A percentile compares a stretch with the other conserved stretches of the same genome.
Conservation (phyloP, 2,797 vertebrate genomes). For the Periparus ater region DNA sequence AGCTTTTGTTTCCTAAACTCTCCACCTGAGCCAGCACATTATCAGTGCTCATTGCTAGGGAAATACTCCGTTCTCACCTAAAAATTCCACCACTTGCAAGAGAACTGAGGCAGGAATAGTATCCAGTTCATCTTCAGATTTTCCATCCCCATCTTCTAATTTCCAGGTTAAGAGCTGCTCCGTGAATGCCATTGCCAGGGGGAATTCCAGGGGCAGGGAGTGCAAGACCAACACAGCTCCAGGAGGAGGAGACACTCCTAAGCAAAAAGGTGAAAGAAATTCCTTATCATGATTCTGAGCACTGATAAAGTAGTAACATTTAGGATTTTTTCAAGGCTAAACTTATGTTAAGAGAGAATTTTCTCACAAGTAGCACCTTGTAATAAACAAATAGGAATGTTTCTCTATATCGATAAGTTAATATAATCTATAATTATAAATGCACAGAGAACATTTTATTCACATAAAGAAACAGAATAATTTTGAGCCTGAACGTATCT, state of each 20-base stretch:
- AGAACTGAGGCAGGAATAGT: slow-evolving; percentile 90
- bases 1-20: not conserved
- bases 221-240: slow-evolving; percentile 92
- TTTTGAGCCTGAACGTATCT: not conserved
- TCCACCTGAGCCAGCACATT: not conserved
- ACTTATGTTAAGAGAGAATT: not conserved
- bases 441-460: not conserved
- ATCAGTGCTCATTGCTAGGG: not conserved
- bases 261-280: not conserved
- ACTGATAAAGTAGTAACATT: not conserved
- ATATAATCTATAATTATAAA: not conserved
- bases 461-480: not conserved
- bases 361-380: not conserved
- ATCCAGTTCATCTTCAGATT: slow-evolving; percentile 90
- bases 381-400: not conserved
- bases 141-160: slow-evolving; percentile 82
- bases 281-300: not conserved
- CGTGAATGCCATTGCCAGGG: slow-evolving; percentile 93
- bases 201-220: slow-evolving; percentile 96
- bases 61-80: slow-evolving; percentile 79
- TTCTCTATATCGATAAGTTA: not conserved
- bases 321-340: not conserved
- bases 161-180: slow-evolving; percentile 96
- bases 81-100: slow-evolving; percentile 92
- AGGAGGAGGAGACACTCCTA: slow-evolving; percentile 95